A percentile compares a stretch with the other conserved stretches of the same genome.
Conservation (phyloP, 2,797 vertebrate species). For the Xerus rutilus region DNA sequence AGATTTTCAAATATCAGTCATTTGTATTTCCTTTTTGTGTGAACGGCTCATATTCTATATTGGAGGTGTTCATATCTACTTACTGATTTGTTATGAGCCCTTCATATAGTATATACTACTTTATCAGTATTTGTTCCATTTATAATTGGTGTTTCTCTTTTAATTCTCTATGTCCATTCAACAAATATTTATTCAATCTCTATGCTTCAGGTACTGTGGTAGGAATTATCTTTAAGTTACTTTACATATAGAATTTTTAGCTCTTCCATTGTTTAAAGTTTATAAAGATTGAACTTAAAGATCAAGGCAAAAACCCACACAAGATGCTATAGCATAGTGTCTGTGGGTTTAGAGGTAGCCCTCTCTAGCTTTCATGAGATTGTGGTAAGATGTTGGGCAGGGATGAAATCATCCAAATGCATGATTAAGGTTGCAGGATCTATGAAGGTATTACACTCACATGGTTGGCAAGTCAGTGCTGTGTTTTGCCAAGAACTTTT, state of each 20-base stretch:
- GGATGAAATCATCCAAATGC: not conserved
- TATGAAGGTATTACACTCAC: not conserved
- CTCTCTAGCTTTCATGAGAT: not conserved
- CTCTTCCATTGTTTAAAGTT: not conserved
- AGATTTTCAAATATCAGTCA: not conserved
- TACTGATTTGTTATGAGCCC: not conserved
- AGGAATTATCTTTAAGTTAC: not conserved
- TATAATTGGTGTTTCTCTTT: not conserved
- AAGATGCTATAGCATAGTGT: not conserved
- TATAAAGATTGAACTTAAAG: not conserved
- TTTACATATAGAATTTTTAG: not conserved
- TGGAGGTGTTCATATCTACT: not conserved
- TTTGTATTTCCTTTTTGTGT: not conserved
- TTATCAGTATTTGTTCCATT: slow-evolving; percentile 40
- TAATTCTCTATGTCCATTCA: not conserved
- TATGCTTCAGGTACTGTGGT: not conserved
- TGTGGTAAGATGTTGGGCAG: not conserved
- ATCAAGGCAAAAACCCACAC: not conserved
- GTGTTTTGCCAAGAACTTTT: not conserved
- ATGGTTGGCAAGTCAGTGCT: not conserved
- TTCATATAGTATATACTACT: not conserved
- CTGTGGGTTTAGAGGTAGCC: not conserved
- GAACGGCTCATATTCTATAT: not conserved
- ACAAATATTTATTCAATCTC: not conserved
- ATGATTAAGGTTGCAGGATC: not conserved